Conservation (phyloP, 2,888 invertebrate genomes). For the Eupithecia exiguata region DNA sequence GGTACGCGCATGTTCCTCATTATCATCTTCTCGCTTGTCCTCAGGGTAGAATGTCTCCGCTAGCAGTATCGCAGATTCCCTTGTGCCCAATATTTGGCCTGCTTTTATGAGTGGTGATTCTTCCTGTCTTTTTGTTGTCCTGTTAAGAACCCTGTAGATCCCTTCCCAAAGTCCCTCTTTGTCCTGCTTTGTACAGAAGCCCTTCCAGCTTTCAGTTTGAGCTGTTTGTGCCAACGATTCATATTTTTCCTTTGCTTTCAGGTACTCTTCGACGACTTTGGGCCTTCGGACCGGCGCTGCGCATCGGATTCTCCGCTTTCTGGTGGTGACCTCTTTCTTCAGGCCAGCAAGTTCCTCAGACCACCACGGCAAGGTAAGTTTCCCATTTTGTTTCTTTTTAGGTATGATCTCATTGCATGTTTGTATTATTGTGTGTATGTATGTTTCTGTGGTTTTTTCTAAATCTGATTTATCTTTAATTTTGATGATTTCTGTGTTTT, state of each 20-base stretch:
- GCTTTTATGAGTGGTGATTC: constrained; percentile 13
- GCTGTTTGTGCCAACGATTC: no score
- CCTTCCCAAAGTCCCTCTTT: no score
- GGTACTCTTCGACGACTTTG: no score
- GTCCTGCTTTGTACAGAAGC: no score
- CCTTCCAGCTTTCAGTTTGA: no score
- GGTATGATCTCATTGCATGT: constrained; percentile 2
- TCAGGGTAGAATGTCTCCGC: constrained; percentile 33
- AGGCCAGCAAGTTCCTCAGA: no score
- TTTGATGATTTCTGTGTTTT: constrained; percentile 5
- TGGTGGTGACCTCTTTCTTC: no score
- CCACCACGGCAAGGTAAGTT: constrained; percentile 17
- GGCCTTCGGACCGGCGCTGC: no score
- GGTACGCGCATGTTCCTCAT: constrained; percentile 16
- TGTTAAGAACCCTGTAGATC: no score
- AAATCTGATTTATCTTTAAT: no score
- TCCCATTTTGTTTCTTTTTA: background rate
- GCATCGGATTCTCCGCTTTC: no score
- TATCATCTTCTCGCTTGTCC: constrained; percentile 14
- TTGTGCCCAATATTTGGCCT: background rate
- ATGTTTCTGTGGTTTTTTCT: background rate
- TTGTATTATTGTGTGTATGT: background rate
- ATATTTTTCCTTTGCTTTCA: no score
- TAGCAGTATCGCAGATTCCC: constrained; percentile 17
- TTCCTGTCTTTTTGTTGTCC: constrained; percentile 14